A percentile compares a stretch with the other conserved stretches of the same genome.
Evolutionary conservation across 2,113 vertebrate genomes (phyloP).

Genomic region (Dromas ardeola): DNA sequence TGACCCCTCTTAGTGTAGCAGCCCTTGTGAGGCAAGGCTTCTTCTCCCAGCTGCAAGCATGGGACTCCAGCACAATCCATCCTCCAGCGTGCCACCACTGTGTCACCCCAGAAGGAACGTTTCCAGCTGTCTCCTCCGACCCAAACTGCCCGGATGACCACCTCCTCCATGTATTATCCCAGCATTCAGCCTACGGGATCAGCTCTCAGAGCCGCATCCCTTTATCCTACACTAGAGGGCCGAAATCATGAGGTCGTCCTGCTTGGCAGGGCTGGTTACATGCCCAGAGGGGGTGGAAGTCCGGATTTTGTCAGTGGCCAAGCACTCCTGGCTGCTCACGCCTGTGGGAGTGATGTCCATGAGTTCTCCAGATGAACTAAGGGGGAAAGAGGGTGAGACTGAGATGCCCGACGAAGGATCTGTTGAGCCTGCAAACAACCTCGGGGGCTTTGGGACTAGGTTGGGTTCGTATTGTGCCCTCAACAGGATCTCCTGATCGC

Average conservation of each 20-base stretch:
- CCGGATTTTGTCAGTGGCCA: constrained; percentile 86
- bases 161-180: constrained; percentile 35
- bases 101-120: constrained; percentile 43
- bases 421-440: constrained; percentile 91
- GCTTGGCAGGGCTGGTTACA: constrained; percentile 73
- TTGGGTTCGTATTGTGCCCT: constrained; percentile 95
- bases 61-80: constrained; percentile 40
- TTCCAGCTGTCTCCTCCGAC: constrained; percentile 1
- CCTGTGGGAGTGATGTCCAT: constrained; percentile 93
- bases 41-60: constrained; percentile 17
- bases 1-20: not conserved
- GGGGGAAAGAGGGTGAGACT: constrained; percentile 93
- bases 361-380: constrained; percentile 95
- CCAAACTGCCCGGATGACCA: not conserved
- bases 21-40: not conserved
- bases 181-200: constrained; percentile 2
- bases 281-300: constrained; percentile 85
- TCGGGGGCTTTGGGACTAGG: constrained; percentile 93
- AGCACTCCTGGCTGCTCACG: constrained; percentile 83
- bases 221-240: constrained; percentile 74
- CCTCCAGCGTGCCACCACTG: not conserved
- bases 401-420: constrained; percentile 98
- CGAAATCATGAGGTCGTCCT: constrained; percentile 81
- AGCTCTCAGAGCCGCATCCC: constrained; percentile 11
- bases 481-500: constrained; percentile 89